Evolutionary conservation across 2,888 invertebrate species (phyloP).

Genomic region (Dione juno): DNA sequence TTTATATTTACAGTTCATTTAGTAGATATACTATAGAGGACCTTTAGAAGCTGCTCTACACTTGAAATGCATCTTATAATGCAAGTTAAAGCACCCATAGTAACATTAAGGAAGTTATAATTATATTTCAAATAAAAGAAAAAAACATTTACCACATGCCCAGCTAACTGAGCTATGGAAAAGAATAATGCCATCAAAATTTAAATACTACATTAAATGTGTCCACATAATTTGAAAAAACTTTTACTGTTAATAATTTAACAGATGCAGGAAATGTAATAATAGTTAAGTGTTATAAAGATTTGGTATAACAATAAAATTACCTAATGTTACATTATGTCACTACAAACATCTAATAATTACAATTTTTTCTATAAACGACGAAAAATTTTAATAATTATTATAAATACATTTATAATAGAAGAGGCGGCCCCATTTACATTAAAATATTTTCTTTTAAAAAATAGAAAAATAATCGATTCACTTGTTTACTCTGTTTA

Average conservation of each 20-base stretch:
- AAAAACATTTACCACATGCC: not conserved
- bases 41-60: constrained; percentile 56
- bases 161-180: not conserved
- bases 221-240: constrained; percentile 17
- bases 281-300: constrained; percentile 51
- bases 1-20: constrained; percentile 58
- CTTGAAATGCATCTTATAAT: constrained; percentile 66
- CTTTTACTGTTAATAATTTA: constrained; percentile 6
- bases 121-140: not conserved
- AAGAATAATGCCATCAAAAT: constrained; percentile 1
- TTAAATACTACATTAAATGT: not conserved
- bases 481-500: constrained; percentile 17
- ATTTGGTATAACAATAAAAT: constrained; percentile 76
- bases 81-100: constrained; percentile 67
- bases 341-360: constrained; percentile 64
- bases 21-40: constrained; percentile 47
- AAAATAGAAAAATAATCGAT: constrained; percentile 21
- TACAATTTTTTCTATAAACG: constrained; percentile 73
- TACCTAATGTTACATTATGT: constrained; percentile 62
- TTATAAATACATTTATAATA: constrained; percentile 64
- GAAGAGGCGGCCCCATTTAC: constrained; percentile 80
- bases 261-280: constrained; percentile 7
- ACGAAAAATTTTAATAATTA: constrained; percentile 39
- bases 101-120: constrained; percentile 22
- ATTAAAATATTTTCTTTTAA: constrained; percentile 56